Percentiles rank a stretch among this genome's conserved stretches.
These are phyloP conservation scores for Macrotus californicus DNA, from an alignment of 2,113 vertebrate genomes.

Conservation along the genomic window DNA sequence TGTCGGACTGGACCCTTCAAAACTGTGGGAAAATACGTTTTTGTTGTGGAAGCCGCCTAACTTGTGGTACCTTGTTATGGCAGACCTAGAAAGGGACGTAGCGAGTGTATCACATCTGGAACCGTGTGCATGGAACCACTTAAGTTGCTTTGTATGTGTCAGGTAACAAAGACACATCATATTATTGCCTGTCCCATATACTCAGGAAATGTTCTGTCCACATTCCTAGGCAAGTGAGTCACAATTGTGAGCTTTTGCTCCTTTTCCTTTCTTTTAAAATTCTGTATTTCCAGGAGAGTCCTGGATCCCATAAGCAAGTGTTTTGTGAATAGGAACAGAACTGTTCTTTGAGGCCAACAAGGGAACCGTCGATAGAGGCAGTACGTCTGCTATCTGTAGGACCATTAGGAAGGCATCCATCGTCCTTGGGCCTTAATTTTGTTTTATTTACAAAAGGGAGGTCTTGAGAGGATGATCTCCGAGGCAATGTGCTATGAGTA, in stretches of 20 bases:
- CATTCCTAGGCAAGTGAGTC: constrained; percentile 66
- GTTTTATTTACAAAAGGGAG: background rate
- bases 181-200: constrained; percentile 66
- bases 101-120: constrained; percentile 47
- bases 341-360: constrained; percentile 24
- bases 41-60: background rate
- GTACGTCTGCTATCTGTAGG: background rate
- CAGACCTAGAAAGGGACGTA: background rate
- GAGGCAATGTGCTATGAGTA: background rate
- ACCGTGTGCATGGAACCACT: constrained; percentile 59
- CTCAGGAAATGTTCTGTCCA: constrained; percentile 69
- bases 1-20: background rate
- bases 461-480: background rate
- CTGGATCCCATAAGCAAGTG: constrained; percentile 72
- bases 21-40: background rate
- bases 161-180: constrained; percentile 69
- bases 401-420: background rate
- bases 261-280: background rate
- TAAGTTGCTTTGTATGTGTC: constrained; percentile 69
- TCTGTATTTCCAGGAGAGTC: constrained; percentile 70
- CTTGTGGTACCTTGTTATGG: background rate
- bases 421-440: background rate
- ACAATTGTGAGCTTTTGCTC: constrained; percentile 46
- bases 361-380: background rate
- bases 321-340: constrained; percentile 72